Base-by-base conservation (phyloP, 2,113 vertebrate species). In the Halcyon malimbica region DNA sequence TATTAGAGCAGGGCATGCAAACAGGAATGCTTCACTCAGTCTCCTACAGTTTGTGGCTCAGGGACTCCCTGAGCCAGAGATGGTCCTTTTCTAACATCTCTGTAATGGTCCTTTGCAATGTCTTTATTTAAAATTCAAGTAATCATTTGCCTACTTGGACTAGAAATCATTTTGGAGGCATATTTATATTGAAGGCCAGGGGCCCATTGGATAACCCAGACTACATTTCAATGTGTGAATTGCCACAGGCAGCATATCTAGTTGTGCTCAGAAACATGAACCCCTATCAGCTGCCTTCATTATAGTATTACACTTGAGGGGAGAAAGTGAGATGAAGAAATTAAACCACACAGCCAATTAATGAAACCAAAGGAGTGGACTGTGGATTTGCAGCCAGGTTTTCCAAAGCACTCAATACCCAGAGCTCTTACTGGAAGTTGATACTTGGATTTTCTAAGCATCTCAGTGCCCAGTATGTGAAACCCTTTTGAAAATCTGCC, bases 321-420 rank as follows among this genome's bases (percentile, higher is more conserved):
- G 65, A 87, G 83, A 87, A 67, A 95, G 80, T 26, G 60, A 96
- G 85, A 75, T 67, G 79, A 65, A 83, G 85, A 93, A 92, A 93
- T 93, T 70, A 93, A 90, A 83, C 51, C 64, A 73, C 51, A 67
- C 44, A 89, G 69, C 60, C 60, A 81, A 71, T 92, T 90, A 96
- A 86, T 78, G 56, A 88, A 95, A 67, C 79, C 78, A 85, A 92
- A 78, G 46, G 60, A 83, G 8, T 48, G 74, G 69, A 41, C 48
- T 68, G 54, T 81, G 39, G 46, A 46, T 86, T 89, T 92, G 78
- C n/a, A 77, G 33, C 11, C 60, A 78, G 76, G 50, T 90, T 94
- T 92, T 87, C 68, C 20, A 20, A 90, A 89, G 39, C 4, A 6
- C 46, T 86, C 54, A 29, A 23, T 57, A 77, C 28, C 44, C 2